These are phyloP conservation scores for Nothoprocta perdicaria DNA, from an alignment of 2,113 vertebrate species.

Conservation along the genomic window DNA sequence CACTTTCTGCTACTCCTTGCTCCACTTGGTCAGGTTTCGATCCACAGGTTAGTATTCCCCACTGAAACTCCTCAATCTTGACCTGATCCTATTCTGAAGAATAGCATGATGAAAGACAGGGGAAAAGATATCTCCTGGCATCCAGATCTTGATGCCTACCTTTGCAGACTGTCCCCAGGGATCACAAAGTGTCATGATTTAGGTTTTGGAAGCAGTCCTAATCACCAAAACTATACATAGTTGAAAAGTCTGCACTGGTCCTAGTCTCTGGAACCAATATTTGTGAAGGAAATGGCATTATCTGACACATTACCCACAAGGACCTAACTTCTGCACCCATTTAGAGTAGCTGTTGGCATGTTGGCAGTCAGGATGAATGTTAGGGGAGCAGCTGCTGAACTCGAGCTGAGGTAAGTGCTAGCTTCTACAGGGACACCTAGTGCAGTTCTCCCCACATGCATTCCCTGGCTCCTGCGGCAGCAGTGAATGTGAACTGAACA, in stretches of 20 bases:
- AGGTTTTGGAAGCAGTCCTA: background rate
- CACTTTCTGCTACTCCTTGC: background rate
- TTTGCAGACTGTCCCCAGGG: background rate
- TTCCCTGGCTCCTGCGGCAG: background rate
- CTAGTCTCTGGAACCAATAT: background rate
- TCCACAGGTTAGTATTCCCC: background rate
- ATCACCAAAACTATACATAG: background rate
- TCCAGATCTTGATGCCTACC: background rate
- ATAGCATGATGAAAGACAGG: background rate
- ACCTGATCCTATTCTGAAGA: background rate
- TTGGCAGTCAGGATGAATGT: background rate
- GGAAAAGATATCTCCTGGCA: background rate
- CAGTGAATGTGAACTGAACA: background rate
- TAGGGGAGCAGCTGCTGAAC: background rate
- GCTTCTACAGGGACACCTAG: fast-evolving
- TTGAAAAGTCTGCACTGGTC: background rate
- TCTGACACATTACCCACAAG: background rate
- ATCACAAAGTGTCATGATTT: background rate
- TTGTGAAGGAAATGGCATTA: background rate
- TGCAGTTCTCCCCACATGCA: background rate
- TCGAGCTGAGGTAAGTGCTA: background rate
- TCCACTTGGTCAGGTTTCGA: background rate
- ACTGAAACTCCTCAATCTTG: background rate
- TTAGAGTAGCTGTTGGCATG: background rate
- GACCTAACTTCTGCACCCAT: background rate